These are phyloP conservation scores for Mohoua ochrocephala DNA, from an alignment of 2,113 vertebrate genomes.

Conservation along the genomic window DNA sequence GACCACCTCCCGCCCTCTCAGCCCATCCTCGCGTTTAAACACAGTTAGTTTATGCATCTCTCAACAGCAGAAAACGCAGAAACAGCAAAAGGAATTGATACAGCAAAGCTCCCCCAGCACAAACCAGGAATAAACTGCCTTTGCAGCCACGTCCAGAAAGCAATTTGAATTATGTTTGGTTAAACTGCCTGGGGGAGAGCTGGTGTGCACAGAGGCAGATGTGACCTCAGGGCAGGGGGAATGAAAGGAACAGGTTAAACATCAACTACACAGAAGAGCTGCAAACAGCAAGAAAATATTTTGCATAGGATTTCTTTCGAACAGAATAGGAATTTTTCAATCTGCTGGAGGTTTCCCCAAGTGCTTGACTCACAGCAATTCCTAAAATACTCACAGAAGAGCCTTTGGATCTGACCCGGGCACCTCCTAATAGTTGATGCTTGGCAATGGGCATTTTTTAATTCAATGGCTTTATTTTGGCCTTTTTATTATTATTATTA, in stretches of 20 bases:
- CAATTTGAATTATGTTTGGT: background rate
- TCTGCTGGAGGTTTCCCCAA: background rate
- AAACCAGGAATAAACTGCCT: background rate
- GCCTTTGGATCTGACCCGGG: background rate
- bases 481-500: background rate
- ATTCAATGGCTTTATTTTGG: background rate
- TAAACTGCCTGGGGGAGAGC: background rate
- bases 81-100: background rate
- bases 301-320: background rate
- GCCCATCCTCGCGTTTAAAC: background rate
- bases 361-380: background rate
- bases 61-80: background rate
- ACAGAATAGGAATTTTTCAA: background rate
- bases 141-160: accelerated
- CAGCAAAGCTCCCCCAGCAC: background rate
- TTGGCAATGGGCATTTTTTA: background rate
- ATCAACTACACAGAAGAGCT: background rate
- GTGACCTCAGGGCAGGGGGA: background rate
- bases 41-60: accelerated
- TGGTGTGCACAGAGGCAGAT: background rate
- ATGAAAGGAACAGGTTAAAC: background rate
- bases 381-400: background rate
- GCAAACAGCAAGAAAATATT: background rate
- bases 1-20: background rate
- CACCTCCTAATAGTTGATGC: background rate